These are phyloP conservation scores for Chiloscyllium plagiosum DNA, from an alignment of 2,113 vertebrate species.

Conservation along the genomic window DNA sequence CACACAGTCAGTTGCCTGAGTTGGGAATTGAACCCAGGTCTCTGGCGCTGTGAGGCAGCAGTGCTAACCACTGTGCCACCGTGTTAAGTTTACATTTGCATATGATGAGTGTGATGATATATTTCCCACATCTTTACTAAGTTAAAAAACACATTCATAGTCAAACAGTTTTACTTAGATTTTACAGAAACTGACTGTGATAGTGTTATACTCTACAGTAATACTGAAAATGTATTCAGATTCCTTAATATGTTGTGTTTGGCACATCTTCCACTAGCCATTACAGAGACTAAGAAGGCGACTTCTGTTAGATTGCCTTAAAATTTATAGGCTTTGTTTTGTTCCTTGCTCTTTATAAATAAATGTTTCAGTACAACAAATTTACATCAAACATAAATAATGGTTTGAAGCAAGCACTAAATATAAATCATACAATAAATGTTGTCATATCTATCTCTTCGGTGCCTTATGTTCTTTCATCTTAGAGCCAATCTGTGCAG, in stretches of 20 bases:
- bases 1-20: no score
- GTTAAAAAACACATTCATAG: not conserved
- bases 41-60: no score
- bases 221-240: not conserved
- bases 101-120: not conserved
- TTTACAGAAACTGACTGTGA: not conserved
- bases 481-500: not conserved
- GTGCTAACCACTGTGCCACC: no score
- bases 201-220: not conserved
- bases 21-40: no score
- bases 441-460: not conserved
- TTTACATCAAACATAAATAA: not conserved
- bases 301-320: not conserved
- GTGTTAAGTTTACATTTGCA: not conserved
- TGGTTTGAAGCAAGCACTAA: not conserved
- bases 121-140: not conserved
- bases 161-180: not conserved
- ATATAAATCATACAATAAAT: constrained; percentile 7
- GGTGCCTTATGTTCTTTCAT: not conserved
- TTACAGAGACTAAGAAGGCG: not conserved
- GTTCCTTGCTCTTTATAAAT: not conserved
- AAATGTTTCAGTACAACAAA: not conserved
- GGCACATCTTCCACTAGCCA: not conserved
- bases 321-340: not conserved
- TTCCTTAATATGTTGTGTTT: not conserved